Base-by-base conservation (phyloP, 2,888 invertebrate species). In the Dusona sp. region DNA sequence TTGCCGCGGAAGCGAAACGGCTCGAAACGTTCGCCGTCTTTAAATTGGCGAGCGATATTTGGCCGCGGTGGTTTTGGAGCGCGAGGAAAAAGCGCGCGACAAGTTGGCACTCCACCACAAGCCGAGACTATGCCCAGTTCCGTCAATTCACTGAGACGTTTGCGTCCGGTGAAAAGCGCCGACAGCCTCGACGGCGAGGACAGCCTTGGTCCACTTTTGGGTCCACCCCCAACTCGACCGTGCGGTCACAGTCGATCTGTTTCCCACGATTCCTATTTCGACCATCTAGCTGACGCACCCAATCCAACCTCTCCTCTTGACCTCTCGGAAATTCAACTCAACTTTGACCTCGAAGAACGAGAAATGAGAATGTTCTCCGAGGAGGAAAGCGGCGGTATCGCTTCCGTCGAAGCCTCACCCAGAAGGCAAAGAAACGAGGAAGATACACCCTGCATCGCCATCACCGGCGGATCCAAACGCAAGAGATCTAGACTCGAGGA, bases 241-340 rank as follows among this genome's bases (percentile, higher is more conserved):
- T 95, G 95, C 80, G 95, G 95, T 6, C 95, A 96, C 89, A 95
- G 95, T 90, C 94, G 95, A 90, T 98, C 98, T 0, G 97, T 98
- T 0, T 98, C 98, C 0, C 98, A 98, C 94, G 98, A 98, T 94
- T 98, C 98, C 0, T 98, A 98, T 95, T 98, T 98, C 95, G 98
- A 98, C 91, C 95, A 96, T 95, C 90, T 96, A 95, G 95, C 96
- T 95, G 95, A 97, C 94, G 95, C 92, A 90, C 95, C 87, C 89
- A 95, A 91, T 92, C 94, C 90, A 89, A 94, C 86, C 83, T 95
- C 94, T 67, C 93, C 94, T 22, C 94, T 96, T 38, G 98, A 98
- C 94, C 95, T 98, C 77, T 97, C 97, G n/a, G 98, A 97, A 92
- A 96, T 98, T 94, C 96, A 97, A 38, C 95, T 98, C 54, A 97